A percentile compares a stretch with the other conserved stretches of the same genome.
These are phyloP conservation scores for Okapia johnstoni DNA, from an alignment of 2,113 vertebrate species.

Conservation along the genomic window DNA sequence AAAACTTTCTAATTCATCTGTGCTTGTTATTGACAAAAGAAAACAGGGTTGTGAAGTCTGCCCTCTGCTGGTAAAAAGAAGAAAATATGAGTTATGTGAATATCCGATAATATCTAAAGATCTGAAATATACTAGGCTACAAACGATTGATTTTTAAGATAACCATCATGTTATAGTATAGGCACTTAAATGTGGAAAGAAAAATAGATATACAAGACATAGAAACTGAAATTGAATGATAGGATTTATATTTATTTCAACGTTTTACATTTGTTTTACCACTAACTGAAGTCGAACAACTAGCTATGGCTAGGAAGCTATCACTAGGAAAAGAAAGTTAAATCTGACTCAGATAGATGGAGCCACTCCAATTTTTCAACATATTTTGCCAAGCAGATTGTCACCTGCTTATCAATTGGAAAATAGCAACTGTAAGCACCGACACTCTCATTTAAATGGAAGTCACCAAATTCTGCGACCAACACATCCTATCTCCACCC, in stretches of 20 bases:
- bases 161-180: neutral
- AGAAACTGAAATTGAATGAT: neutral
- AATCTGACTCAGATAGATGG: neutral
- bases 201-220: neutral
- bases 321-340: neutral
- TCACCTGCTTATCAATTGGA: neutral
- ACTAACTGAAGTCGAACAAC: neutral
- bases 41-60: slow-evolving; percentile 25
- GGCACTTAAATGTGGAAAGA: neutral
- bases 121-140: neutral
- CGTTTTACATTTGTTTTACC: neutral
- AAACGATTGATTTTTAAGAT: neutral
- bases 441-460: neutral
- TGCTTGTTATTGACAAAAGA: neutral
- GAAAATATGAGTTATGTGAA: neutral
- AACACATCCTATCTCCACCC: neutral
- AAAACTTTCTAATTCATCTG: neutral
- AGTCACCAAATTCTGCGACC: neutral
- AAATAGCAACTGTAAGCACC: neutral
- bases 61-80: slow-evolving; percentile 65
- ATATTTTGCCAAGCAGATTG: neutral
- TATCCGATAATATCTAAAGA: neutral
- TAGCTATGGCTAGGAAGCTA: neutral
- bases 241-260: neutral
- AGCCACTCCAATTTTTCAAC: neutral